Evolutionary conservation across 1,140 invertebrate species (phyloP), one percentile per base, ranked within the genome.

Genomic region (Globodera ellingtonae): DNA sequence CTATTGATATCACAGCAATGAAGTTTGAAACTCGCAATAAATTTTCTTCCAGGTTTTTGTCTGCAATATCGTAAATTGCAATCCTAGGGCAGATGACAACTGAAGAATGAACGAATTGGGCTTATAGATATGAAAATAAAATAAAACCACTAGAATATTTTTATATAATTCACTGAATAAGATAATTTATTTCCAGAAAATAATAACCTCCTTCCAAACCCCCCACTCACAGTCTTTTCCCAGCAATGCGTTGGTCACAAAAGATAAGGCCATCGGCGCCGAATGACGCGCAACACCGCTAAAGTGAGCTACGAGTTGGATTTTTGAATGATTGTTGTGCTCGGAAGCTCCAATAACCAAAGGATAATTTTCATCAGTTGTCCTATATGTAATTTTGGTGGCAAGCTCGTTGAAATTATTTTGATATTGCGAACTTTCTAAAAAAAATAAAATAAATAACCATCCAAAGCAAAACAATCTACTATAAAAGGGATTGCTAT

Each of bases 231-330:
- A 35, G 3, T 35, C 35, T 35, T 35, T 62, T 6, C 82, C 70
- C 21, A 85, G 69, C 3, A 85, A 59, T 24, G 83, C 77, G 72
- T 85, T 85, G 6, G 78, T 79, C 44, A 87, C n/a, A 35, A 87
- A 72, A 35, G 82, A 67, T 5, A 85, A 4, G 8, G 85, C 85
- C 10, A 52, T 21, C 35, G 85, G 81, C 7, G 84, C 80, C n/a
- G 76, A 73, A 62, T 85, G 84, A 44, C 48, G 48, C 8, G 85
- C 82, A 44, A 62, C 72, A 18, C 84, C 84, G 73, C 84, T 85
- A 59, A 86, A 85, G 8, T 87, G 21, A 6, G 85, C 85, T 13
- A 52, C 35, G 13, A 86, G 21, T n/a, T 66, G 52, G 18, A 50
- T 48, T n/a, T 78, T 44, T 6, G 73, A 47, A 15, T 75, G 35